Base-by-base conservation (phyloP, 2,888 invertebrate species). In the Drosophila koepferae region DNA sequence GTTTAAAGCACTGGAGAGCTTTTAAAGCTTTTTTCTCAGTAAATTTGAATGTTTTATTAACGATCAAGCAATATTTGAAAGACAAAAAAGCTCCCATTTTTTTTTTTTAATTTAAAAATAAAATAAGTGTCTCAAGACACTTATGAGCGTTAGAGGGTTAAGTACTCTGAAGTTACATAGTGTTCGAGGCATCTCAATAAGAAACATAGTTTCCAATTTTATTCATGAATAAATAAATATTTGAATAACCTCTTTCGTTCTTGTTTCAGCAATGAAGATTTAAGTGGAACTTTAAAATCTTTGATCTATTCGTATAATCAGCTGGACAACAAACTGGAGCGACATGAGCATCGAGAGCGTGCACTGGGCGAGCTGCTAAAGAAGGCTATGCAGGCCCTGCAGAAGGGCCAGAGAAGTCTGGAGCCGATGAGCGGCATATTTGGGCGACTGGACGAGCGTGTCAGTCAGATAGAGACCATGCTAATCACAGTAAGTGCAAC, bases 291-390 rank as follows among this genome's bases (percentile, higher is more conserved):
- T 0, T 95, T 98, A 91, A 92, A 97, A 74, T 96, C 97, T 23
- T 93, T 97, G 67, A 96, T 97, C 12, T 96, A 96, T 90, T 96
- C 97, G 92, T 96, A 97, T 92, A 95, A 97, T 51, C 94, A 95
- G 44, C 95, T 96, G 59, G 97, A 97, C 75, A 97, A 96, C 90
- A 97, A 97, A 93, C 92, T 98, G 73, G 97, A 97, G 90, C 94
- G 97, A 5, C 97, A 98, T 92, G 97, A 98, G 92, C 95, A 95
- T 83, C 94, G 98, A 14, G 97, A 97, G 92, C 95, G 96, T 76
- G 95, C 95, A 0, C 93, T 97, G 28, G 97, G 97, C 0, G 97
- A 97, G 66, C 95, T 96, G 79, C 90, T 97, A 60, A 97, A 97
- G 93, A 96, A 96, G 91, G 95, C 95, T 56, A 93, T 98, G 71